These are phyloP conservation scores for Zaprionus africanus DNA, from an alignment of 1,140 invertebrate species.

Conservation along the genomic window DNA sequence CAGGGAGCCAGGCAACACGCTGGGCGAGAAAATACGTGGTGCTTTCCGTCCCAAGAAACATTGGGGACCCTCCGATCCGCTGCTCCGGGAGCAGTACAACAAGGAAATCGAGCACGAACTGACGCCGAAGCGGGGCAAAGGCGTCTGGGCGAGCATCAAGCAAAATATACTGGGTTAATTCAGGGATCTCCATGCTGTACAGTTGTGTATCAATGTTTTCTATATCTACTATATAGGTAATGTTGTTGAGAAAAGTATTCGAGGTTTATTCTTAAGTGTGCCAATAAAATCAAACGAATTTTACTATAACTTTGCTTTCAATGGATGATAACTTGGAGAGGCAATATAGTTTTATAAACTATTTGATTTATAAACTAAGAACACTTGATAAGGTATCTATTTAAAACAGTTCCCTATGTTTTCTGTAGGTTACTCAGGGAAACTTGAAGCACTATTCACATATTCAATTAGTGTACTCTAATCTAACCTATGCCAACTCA, in stretches of 20 bases:
- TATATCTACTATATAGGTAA: neutral
- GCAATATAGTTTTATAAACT: no score
- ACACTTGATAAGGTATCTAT: neutral
- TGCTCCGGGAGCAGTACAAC: constrained; percentile 75
- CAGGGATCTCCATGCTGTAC: constrained; percentile 6
- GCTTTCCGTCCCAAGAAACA: constrained; percentile 85
- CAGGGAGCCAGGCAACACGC: constrained; percentile 76
- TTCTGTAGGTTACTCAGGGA: neutral
- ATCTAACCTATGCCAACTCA: neutral
- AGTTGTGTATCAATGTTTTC: constrained; percentile 14
- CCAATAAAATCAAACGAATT: constrained; percentile 52
- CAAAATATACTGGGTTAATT: constrained; percentile 69
- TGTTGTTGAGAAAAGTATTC: constrained; percentile 26
- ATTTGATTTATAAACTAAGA: no score
- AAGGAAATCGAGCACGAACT: constrained; percentile 72
- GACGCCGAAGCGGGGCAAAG: constrained; percentile 47
- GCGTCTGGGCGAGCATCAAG: constrained; percentile 70
- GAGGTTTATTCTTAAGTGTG: constrained; percentile 54
- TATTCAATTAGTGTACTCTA: neutral
- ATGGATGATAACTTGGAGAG: neutral
- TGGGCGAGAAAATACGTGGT: constrained; percentile 84
- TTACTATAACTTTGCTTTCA: neutral
- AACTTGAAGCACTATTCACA: neutral
- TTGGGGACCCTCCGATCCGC: constrained; percentile 86
- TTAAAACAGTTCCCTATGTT: neutral